Evolutionary conservation across 2,113 vertebrate species (phyloP), one percentile per base, ranked within the genome.

Genomic region (Dinomys branickii): DNA sequence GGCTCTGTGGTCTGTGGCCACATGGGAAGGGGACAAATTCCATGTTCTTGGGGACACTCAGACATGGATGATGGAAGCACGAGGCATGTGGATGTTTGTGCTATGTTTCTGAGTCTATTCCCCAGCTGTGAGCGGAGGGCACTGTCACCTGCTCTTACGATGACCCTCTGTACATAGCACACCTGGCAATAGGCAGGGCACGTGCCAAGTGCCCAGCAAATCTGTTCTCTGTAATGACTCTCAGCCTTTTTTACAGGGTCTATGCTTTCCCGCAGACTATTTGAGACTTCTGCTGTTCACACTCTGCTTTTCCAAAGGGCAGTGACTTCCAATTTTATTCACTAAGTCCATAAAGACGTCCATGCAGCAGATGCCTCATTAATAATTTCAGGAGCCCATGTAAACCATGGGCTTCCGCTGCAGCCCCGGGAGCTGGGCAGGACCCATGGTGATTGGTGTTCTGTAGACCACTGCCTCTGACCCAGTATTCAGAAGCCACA

Each of bases 171-270:
- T 5, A 12, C 35, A 38, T 33, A 65, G 58, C 47, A 58, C 17
- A 59, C 26, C 47, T 35, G 33, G 56, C 47, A 80, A 80, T 0
- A 2, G 91, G 24, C 7, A 9, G 1, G 61, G 61, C 52, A 6
- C 0, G 0, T 3, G 20, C 75, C 3, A 24, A 85, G 30, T 26
- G 41, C 6, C 24, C 78, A 61, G 11, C 9, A 13, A 0, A 22
- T 1, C 2, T 7, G 10, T 17, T 35, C 41, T 33, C 52, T n/a
- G 11, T 1, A 28, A 17, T 0, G 7, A 44, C 20, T 6, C 30
- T 65, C 20, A n/a, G 67, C n/a, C 26, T 54, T 24, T 38, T 33
- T 24, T 20, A 14, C 61, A 26, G 13, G 61, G 12, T 1, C 24
- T 0, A 4, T 1, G 10, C 35, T 50, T 50, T 38, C 30, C 54